These are phyloP conservation scores for Sclerodermus sp. DNA, from an alignment of 2,888 invertebrate genomes.

Conservation along the genomic window DNA sequence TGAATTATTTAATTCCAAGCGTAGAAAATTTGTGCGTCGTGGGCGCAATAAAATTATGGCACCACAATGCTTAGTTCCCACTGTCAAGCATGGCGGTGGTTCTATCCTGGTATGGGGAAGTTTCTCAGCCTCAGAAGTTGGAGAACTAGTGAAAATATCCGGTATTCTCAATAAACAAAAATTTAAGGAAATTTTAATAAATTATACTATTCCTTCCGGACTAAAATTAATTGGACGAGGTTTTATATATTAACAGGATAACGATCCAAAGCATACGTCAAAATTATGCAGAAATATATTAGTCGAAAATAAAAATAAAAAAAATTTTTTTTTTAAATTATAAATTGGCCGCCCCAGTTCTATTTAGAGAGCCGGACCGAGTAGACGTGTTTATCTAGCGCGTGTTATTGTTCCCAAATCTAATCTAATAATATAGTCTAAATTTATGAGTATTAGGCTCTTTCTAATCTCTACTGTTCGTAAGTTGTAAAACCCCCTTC, in stretches of 20 bases:
- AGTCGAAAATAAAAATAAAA: too few relatives aligned
- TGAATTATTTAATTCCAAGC: constrained; percentile 12
- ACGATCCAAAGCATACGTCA: constrained; percentile 9
- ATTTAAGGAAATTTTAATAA: constrained; percentile 7
- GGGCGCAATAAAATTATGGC: constrained; percentile 2
- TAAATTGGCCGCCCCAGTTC: too few relatives aligned
- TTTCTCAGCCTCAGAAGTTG: constrained; percentile 15
- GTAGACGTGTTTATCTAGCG: too few relatives aligned
- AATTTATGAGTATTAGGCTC: too few relatives aligned
- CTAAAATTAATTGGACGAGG: neutral
- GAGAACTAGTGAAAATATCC: constrained; percentile 10
- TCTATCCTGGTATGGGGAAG: constrained; percentile 25
- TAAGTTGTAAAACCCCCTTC: too few relatives aligned
- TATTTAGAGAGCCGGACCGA: too few relatives aligned
- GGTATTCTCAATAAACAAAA: constrained; percentile 8
- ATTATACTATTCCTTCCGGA: constrained; percentile 6
- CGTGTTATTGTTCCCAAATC: too few relatives aligned
- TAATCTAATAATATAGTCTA: too few relatives aligned
- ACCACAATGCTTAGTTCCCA: constrained; percentile 15
- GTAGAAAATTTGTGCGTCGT: constrained; percentile 15
- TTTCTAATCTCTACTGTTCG: too few relatives aligned
- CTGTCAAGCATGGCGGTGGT: constrained; percentile 27
- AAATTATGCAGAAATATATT: constrained; percentile 1
- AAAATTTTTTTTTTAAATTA: too few relatives aligned
- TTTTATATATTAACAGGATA: constrained; percentile 10